Base-by-base conservation (phyloP, 2,113 vertebrate genomes). In the Sclerurus mexicanus region DNA sequence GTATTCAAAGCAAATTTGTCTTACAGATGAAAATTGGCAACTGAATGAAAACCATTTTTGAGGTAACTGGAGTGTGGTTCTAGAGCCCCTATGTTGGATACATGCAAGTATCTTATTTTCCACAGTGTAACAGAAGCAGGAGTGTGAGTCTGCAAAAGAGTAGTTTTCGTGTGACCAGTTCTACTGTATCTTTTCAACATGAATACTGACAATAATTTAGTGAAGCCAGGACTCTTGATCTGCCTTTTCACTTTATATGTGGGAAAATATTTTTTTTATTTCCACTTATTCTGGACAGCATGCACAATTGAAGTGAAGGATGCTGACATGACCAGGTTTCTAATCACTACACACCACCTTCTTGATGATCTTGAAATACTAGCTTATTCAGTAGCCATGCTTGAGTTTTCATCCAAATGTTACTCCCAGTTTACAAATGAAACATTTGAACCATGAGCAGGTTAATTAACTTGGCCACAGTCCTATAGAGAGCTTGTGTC, bases 391-490 rank as follows among this genome's bases (percentile, higher is more conserved):
- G 46, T 79, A 44, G 39, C 55, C 11, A 6, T 62, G 30, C n/a
- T 69, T 76, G 53, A 79, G 21, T 78, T 87, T 73, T 90, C 16
- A 16, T 66, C 60, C 67, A 77, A 69, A 59, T 85, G 20, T 33
- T 89, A 17, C n/a, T 91, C 53, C 49, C 46, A 62, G 77, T 93
- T 94, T 93, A 88, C 90, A 90, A 59, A 81, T 77, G 19, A 81
- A 91, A 47, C 27, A 56, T 60, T 74, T 88, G 75, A 91, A 90
- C 78, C 55, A 40, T 71, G 69, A 90, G 55, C 21, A 47, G 67
- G 47, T 93, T 94, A 84, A 93, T 91, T 90, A 90, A 80, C 42
- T 90, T 92, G 72, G 68, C 55, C 52, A n/a, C 17, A n/a, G 64
- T 86, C 68, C 28, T 94, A 5, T 15, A 58, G 23, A 75, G 78